A percentile compares a stretch with the other conserved stretches of the same genome.
phyloP scores from a whole-genome alignment of 1,140 invertebrate genomes.

The Glossosoma conforme region DNA sequence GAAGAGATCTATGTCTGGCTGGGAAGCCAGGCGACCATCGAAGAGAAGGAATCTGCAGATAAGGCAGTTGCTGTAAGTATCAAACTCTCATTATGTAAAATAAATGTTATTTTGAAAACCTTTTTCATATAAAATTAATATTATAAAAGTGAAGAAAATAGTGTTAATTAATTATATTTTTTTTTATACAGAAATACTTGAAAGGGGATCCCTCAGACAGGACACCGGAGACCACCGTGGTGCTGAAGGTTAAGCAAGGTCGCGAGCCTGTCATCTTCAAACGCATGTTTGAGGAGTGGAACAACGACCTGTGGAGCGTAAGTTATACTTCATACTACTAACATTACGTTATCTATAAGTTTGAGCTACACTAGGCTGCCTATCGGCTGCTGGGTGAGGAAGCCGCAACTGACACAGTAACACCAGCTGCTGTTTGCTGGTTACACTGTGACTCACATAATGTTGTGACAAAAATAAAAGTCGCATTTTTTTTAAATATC shows the following conservation, averaged over 20 bases:
- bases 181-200: constrained; percentile 56
- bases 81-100: not conserved
- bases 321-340: constrained; percentile 13
- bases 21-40: constrained; percentile 62
- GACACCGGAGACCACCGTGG: constrained; percentile 52
- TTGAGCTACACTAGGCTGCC: too few species aligned
- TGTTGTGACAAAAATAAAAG: too few species aligned
- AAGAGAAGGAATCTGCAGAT: constrained; percentile 58
- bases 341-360: too few species aligned
- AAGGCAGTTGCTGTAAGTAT: constrained; percentile 54
- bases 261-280: constrained; percentile 64
- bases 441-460: too few species aligned
- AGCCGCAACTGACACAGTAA: too few species aligned
- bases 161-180: not conserved
- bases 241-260: constrained; percentile 62
- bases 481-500: too few species aligned
- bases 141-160: not conserved
- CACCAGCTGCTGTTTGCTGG: too few species aligned
- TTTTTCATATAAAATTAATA: not conserved
- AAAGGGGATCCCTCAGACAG: constrained; percentile 52
- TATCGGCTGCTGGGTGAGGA: too few species aligned
- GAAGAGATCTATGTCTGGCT: constrained; percentile 73
- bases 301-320: constrained; percentile 59
- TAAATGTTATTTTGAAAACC: not conserved
- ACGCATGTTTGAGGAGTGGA: constrained; percentile 64